These are phyloP conservation scores for Danio kyathit DNA, from an alignment of 2,797 vertebrate genomes.

Conservation along the genomic window DNA sequence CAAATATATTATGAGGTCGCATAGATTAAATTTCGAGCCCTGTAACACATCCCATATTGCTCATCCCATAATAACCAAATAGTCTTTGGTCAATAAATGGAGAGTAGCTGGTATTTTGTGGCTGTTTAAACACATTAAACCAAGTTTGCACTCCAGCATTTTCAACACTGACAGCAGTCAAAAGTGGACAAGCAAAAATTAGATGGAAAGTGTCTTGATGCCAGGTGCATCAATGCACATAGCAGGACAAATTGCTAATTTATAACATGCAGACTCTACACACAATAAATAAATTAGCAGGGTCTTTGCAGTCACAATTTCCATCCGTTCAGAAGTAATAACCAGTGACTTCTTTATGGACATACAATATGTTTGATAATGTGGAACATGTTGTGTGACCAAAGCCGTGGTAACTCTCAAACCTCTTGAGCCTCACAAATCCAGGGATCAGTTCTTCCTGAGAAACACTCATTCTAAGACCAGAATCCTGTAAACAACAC, in stretches of 20 bases:
- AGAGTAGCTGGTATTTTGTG: too few species aligned
- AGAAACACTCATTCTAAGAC: neutral
- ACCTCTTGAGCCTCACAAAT: slow-evolving; percentile 16
- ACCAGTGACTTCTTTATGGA: neutral
- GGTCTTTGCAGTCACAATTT: neutral
- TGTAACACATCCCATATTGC: too few species aligned
- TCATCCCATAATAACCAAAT: too few species aligned
- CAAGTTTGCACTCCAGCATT: too few species aligned
- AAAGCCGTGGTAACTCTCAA: neutral
- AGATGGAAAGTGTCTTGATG: neutral
- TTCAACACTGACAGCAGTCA: too few species aligned
- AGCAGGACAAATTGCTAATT: neutral
- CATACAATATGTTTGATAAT: neutral
- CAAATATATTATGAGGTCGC: too few species aligned
- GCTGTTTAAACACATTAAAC: too few species aligned
- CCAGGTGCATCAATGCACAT: neutral
- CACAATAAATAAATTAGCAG: neutral
- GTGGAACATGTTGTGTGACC: slow-evolving; percentile 1
- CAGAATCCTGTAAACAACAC: slow-evolving; percentile 19
- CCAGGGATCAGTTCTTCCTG: slow-evolving; percentile 12
- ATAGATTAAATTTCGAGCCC: too few species aligned
- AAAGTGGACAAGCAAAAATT: too few species aligned
- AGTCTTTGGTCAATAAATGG: too few species aligned
- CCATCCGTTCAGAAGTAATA: neutral
- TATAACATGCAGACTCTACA: neutral